Base-by-base conservation (phyloP, 2,113 vertebrate species). In the Heteronetta atricapilla region DNA sequence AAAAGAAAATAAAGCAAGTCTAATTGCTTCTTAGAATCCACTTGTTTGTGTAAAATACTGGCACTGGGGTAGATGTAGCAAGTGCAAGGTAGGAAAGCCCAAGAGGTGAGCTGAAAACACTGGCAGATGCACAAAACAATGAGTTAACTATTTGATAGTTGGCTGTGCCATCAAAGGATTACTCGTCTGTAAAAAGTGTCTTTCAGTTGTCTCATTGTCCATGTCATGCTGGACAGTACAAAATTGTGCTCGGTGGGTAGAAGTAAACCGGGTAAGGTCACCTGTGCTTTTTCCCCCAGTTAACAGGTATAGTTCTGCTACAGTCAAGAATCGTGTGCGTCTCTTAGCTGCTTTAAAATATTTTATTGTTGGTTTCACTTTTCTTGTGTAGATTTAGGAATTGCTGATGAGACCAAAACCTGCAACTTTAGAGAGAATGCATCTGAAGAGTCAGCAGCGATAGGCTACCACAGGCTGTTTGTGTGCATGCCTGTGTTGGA, bases 401-500 rank as follows among this genome's bases (percentile, higher is more conserved):
- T 46, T 94, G 94, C 94, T 97, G 95, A 94, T 93, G 95, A 89
- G 74, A 79, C 81, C 55, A 94, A 96, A 96, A 89, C 92, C 86
- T 96, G 90, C 95, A 85, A 92, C 90, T 96, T 94, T 93, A 76
- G 81, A 96, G 80, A 93, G 93, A 95, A 92, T 89, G 86, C 79
- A 90, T 96, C 69, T 91, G 89, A 96, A 94, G 93, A 90, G 92
- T 94, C 94, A 96, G 93, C 93, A 96, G 79, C 1, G 58, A 64
- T 95, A 17, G 0, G 1, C 34, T 53, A 95, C 88, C 2, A 13
- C 90, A 60, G 95, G 91, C 94, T 83, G 76, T 89, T 90, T 84
- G 90, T 84, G 69, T 92, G 92, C 69, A 21, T 73, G 92, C 86
- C 83, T 89, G 53, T 50, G 29, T 86, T 64, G 63, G 46, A 90